Evolutionary conservation across 2,888 invertebrate species (phyloP), one percentile per base, ranked within the genome.

Genomic region (Athripsodes cinereus): DNA sequence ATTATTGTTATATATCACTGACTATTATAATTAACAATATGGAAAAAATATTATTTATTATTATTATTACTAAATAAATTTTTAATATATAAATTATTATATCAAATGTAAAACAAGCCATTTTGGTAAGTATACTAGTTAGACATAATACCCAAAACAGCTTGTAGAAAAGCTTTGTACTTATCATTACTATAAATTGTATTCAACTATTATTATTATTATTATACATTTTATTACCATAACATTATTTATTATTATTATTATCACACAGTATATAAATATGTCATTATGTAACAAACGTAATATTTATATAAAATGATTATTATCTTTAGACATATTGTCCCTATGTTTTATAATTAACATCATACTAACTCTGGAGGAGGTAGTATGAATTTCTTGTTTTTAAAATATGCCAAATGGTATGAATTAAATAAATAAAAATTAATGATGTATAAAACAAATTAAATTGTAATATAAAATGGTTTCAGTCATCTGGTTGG

Each of bases 81-180:
- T 40, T 31, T 31, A 11, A 40, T n/a, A 13, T 40, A n/a, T 40
- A 40, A 6, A 6, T 8, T 40, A 40, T n/a, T 62, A 64, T 64
- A 64, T 63, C 59, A 60, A 57, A 69, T 70, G 71, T 71, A 72
- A 70, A 74, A 74, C 70, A 59, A 34, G 62, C 64, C 64, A 64
- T 55, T 62, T 68, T 70, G 78, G 76, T 76, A 73, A 81, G 82
- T 81, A 79, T 81, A 82, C 81, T 81, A 82, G 81, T 81, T 82
- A 81, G 81, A 79, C 78, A 77, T 81, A 81, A 82, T 80, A 80
- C 52, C 61, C 78, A 79, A 80, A 78, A 75, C 79, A 78, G 74
- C 77, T 74, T 75, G 78, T 79, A 78, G 78, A 73, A 74, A 78
- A 75, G 79, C 79, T 80, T 80, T 78, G 79, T 79, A 76, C 74